Base-by-base conservation (phyloP, 1,140 invertebrate genomes). In the Drosophila tristis region DNA sequence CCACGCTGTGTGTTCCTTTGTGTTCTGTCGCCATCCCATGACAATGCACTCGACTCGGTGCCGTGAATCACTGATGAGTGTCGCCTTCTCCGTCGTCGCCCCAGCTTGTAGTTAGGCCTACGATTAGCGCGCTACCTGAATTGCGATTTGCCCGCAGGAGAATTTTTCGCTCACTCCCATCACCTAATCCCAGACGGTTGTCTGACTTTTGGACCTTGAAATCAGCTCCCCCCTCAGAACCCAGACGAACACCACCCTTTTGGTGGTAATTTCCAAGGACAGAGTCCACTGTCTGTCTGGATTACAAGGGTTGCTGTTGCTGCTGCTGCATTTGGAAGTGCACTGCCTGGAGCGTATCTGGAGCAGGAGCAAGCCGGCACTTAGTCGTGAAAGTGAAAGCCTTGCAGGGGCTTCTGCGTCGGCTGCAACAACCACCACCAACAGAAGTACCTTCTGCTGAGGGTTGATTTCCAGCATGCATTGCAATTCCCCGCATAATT, bases 181-280 rank as follows among this genome's bases (percentile, higher is more conserved):
- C 35, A 13, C 4, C 35, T 39, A 39, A 39, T 13, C 35, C 35
- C 35, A 39, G 35, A 39, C 35, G 35, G 11, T 13, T 13, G 62
- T n/a, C 62, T 75, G 72, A 75, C 72, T 75, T 75, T 75, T 66
- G 61, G 72, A 75, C 72, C 72, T 75, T 75, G 72, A 75, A 72
- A 67, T 54, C 39, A 25, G 20, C n/a, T 6, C n/a, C 9, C 7
- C 39, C 26, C 5, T 7, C 29, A 29, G 29, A 7, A 2, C 9
- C 20, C 53, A 50, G 58, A 49, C 70, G 53, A 39, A 51, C 73
- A 76, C 62, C 63, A 63, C 42, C 53, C 13, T 55, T 65, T 51
- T 20, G n/a, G 15, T 5, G 16, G 54, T 55, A 42, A 53, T 68
- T 39, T 39, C 57, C 57, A 49, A 49, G 44, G 43, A 47, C 43